Percentiles rank a stretch among this genome's conserved stretches.
Evolutionary conservation across 1,140 invertebrate genomes (phyloP).

Genomic region (Muscidifurax raptorellus): DNA sequence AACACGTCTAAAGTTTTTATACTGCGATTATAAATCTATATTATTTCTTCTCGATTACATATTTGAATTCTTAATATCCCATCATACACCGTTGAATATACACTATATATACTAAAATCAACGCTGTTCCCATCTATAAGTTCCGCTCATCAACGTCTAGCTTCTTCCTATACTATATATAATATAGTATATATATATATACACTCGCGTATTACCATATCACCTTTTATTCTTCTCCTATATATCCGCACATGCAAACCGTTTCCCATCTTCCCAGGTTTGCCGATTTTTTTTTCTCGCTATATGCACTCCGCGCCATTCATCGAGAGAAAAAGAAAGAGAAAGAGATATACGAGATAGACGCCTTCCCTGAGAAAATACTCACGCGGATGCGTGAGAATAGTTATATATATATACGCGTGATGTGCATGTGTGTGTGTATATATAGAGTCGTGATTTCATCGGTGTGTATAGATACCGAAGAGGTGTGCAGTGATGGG

Average conservation of each 20-base stretch:
- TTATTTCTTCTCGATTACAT: no score
- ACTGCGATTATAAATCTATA: no score
- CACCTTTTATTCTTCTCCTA: not conserved
- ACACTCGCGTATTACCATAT: not conserved
- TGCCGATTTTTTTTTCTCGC: not conserved
- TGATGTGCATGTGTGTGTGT: not conserved
- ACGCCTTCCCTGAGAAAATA: conserved; percentile 34
- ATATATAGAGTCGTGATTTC: not conserved
- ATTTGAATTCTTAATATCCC: no score
- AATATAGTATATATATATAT: no score
- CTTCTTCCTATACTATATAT: no score
- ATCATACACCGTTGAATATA: no score
- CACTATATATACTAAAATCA: no score
- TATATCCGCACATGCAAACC: not conserved
- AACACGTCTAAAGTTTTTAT: no score
- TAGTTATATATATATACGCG: not conserved
- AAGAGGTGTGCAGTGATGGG: no score
- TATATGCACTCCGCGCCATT: not conserved
- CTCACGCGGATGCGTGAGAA: conserved; percentile 25
- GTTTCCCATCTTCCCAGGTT: not conserved
- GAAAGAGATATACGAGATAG: not conserved
- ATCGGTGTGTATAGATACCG: not conserved
- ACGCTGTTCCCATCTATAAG: no score
- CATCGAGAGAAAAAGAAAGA: not conserved
- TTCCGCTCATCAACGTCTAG: no score